These are phyloP conservation scores for Idaea straminata DNA, from an alignment of 2,888 invertebrate species.

Conservation along the genomic window DNA sequence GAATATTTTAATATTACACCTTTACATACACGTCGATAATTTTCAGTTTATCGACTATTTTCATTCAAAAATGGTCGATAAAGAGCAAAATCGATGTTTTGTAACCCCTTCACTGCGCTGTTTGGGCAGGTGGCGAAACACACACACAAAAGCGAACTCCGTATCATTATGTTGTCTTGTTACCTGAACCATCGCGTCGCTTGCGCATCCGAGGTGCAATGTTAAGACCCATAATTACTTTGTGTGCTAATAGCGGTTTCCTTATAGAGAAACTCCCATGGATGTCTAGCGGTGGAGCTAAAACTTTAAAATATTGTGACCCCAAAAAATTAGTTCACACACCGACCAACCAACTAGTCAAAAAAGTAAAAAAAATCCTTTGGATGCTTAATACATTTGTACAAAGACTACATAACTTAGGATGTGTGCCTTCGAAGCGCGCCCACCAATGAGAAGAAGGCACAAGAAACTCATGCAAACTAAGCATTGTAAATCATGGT, in stretches of 20 bases:
- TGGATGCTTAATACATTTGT: too few relatives aligned
- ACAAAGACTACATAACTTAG: too few relatives aligned
- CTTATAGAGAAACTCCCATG: slow-evolving; percentile 43
- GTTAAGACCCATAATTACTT: slow-evolving; percentile 69
- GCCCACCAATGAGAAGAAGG: too few relatives aligned
- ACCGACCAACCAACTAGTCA: neutral
- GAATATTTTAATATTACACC: too few relatives aligned
- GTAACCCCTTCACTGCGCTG: slow-evolving; percentile 47
- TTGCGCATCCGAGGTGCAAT: slow-evolving; percentile 61
- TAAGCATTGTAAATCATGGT: too few relatives aligned
- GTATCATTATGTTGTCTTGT: slow-evolving; percentile 79
- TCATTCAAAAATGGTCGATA: slow-evolving; percentile 33
- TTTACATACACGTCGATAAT: neutral
- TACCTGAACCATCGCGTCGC: slow-evolving; percentile 60
- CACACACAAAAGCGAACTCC: slow-evolving; percentile 67
- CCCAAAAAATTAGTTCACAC: slow-evolving; percentile 11
- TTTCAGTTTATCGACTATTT: slow-evolving; percentile 13
- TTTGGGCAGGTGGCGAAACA: slow-evolving; percentile 80
- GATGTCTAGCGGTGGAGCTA: slow-evolving; percentile 31
- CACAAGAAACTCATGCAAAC: too few relatives aligned
- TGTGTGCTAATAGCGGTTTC: slow-evolving; percentile 56
- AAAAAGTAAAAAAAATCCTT: too few relatives aligned
- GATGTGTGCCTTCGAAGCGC: too few relatives aligned
- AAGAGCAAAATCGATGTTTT: slow-evolving; percentile 11
- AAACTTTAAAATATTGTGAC: slow-evolving; percentile 21